Evolutionary conservation across 1,140 invertebrate species (phyloP).

Genomic region (Lordiphosa mommai): DNA sequence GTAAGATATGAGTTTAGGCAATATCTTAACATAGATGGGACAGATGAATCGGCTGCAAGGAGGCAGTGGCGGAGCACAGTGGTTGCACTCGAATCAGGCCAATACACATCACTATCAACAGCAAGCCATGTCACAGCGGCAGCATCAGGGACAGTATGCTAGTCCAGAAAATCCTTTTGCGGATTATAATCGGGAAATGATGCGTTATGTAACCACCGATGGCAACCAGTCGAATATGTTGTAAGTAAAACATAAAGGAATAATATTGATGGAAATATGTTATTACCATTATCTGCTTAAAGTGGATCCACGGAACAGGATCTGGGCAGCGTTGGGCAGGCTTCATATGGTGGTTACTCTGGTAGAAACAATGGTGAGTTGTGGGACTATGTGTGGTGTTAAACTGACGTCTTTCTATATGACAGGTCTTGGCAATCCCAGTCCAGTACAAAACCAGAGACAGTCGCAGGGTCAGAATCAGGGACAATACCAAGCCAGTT

Average conservation of each 20-base stretch:
- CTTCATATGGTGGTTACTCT: no score
- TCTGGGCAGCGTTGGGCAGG: no score
- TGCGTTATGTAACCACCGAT: conserved; percentile 16
- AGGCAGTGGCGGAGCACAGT: conserved; percentile 34
- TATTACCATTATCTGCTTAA: not conserved
- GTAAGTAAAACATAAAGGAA: not conserved
- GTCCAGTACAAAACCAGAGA: no score
- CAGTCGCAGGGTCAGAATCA: no score
- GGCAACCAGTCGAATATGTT: conserved; percentile 4
- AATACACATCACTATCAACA: conserved; percentile 8
- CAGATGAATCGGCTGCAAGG: not conserved
- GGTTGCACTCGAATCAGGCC: conserved; percentile 53
- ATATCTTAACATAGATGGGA: conserved; percentile 8
- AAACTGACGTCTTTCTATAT: no score
- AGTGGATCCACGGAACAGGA: not conserved
- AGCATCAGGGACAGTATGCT: not conserved
- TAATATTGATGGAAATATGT: not conserved
- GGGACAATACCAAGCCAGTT: no score
- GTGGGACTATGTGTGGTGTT: no score
- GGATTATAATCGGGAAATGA: conserved; percentile 42
- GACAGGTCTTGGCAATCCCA: no score
- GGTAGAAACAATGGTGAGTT: no score
- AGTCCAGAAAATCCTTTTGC: conserved; percentile 22
- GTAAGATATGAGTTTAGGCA: not conserved
- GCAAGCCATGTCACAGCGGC: conserved; percentile 2